Evolutionary conservation across 2,888 invertebrate genomes (phyloP).

Genomic region (Eretmocerus hayati): DNA sequence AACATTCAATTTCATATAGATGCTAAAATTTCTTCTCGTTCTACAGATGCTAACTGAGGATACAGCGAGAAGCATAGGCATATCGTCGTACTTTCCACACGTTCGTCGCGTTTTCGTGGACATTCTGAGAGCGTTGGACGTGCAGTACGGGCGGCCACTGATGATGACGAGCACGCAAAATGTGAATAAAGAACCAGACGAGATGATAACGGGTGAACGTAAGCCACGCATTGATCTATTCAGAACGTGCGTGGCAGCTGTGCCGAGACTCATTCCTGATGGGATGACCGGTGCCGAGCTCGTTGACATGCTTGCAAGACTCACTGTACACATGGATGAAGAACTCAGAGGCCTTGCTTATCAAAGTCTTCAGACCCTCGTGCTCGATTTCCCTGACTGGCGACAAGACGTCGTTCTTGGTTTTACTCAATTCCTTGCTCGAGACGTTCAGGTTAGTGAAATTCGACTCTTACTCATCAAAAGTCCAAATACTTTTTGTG

Average conservation of each 20-base stretch:
- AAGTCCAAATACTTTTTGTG: no score
- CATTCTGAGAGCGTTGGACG: slow-evolving; percentile 87
- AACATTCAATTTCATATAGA: not conserved
- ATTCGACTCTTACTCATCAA: no score
- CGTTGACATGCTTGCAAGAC: slow-evolving; percentile 85
- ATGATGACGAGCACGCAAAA: slow-evolving; percentile 96
- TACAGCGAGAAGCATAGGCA: slow-evolving; percentile 92
- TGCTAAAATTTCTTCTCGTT: not conserved
- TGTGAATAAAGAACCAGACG: slow-evolving; percentile 87
- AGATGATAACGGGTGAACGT: slow-evolving; percentile 89
- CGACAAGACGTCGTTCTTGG: slow-evolving; percentile 84
- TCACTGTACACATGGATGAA: slow-evolving; percentile 98
- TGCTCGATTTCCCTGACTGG: slow-evolving; percentile 96
- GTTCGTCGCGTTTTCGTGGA: slow-evolving; percentile 93
- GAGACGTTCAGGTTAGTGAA: slow-evolving; percentile 79
- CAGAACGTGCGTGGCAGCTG: slow-evolving; percentile 96
- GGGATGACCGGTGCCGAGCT: slow-evolving; percentile 93
- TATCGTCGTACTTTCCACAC: slow-evolving; percentile 93
- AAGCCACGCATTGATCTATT: slow-evolving; percentile 97
- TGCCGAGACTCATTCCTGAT: slow-evolving; percentile 94
- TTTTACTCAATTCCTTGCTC: slow-evolving; percentile 89
- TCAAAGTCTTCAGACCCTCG: slow-evolving; percentile 90
- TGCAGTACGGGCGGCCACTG: slow-evolving; percentile 92
- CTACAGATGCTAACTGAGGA: slow-evolving; percentile 83
- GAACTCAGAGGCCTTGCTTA: slow-evolving; percentile 89